Percentiles rank a stretch among this genome's conserved stretches.
phyloP scores from a whole-genome alignment of 2,888 invertebrate genomes.

The Elegia similella region DNA sequence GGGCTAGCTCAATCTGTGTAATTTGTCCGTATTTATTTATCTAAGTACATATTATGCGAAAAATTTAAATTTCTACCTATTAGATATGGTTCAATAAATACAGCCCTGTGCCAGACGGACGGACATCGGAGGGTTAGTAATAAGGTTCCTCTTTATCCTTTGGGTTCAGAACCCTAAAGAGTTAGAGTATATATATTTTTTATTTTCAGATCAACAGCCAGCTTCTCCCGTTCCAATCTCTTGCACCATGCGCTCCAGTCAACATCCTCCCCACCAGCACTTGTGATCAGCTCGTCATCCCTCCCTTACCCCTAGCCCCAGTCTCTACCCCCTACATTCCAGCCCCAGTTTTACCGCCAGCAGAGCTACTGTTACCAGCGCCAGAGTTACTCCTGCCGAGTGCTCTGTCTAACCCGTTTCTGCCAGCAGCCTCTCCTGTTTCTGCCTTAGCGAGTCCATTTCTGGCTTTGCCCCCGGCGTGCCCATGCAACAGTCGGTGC shows the following conservation, averaged over 20 bases:
- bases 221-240: not conserved
- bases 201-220: constrained; percentile 15
- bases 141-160: too few species aligned
- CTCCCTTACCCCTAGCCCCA: constrained; percentile 10
- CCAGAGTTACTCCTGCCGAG: constrained; percentile 18
- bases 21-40: too few species aligned
- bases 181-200: not conserved
- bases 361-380: not conserved
- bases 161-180: too few species aligned
- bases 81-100: too few species aligned
- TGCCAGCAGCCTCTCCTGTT: constrained; percentile 40
- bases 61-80: too few species aligned
- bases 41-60: too few species aligned
- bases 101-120: too few species aligned
- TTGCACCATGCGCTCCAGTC: not conserved
- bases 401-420: constrained; percentile 31
- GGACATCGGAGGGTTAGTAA: too few species aligned
- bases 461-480: constrained; percentile 38
- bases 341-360: not conserved
- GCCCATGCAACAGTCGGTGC: constrained; percentile 39
- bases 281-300: not conserved
- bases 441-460: constrained; percentile 36
- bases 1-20: too few species aligned
- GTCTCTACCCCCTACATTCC: not conserved
- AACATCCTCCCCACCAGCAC: not conserved